Percentiles rank a stretch among this genome's conserved stretches.
Evolutionary conservation across 2,113 vertebrate genomes (phyloP).

Genomic region (Hippoglossus stenolepis): DNA sequence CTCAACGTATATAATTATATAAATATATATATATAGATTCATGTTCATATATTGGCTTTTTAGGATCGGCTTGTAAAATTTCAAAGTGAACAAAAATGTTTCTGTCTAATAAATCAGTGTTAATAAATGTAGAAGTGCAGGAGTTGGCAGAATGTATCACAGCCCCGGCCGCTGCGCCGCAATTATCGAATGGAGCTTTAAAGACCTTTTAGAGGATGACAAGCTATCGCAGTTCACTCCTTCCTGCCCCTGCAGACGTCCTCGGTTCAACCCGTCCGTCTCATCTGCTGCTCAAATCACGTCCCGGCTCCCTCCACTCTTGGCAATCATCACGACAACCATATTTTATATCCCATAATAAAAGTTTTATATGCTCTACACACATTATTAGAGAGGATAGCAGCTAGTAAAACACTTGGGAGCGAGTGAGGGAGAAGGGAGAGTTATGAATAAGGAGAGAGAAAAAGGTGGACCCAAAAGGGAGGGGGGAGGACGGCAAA

Average conservation of each 20-base stretch:
- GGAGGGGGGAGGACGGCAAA: slow-evolving; percentile 1
- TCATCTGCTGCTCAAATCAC: slow-evolving; percentile 76
- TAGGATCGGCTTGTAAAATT: neutral
- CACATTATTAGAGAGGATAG: slow-evolving; percentile 82
- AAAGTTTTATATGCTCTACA: slow-evolving; percentile 82
- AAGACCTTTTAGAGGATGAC: slow-evolving; percentile 55
- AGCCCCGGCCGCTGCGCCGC: slow-evolving; percentile 31
- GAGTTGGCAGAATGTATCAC: slow-evolving; percentile 23
- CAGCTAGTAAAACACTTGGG: slow-evolving; percentile 80
- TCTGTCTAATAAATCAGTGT: slow-evolving; percentile 39
- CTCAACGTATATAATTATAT: neutral
- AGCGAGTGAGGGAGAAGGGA: slow-evolving; percentile 54
- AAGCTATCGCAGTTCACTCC: slow-evolving; percentile 36
- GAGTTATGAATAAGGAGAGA: slow-evolving; percentile 66
- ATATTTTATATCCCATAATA: slow-evolving; percentile 80
- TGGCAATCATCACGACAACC: slow-evolving; percentile 72
- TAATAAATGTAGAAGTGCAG: slow-evolving; percentile 39
- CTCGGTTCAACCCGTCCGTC: slow-evolving; percentile 66
- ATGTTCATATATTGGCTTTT: slow-evolving; percentile 31
- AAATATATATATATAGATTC: neutral
- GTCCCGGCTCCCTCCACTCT: slow-evolving; percentile 48
- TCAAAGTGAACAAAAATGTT: slow-evolving; percentile 13
- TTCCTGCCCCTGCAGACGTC: slow-evolving; percentile 59
- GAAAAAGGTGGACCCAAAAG: slow-evolving; percentile 21
- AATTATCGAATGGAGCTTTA: slow-evolving; percentile 57